Conservation (phyloP, 1,140 invertebrate genomes). For the Meloidogyne floridensis region DNA sequence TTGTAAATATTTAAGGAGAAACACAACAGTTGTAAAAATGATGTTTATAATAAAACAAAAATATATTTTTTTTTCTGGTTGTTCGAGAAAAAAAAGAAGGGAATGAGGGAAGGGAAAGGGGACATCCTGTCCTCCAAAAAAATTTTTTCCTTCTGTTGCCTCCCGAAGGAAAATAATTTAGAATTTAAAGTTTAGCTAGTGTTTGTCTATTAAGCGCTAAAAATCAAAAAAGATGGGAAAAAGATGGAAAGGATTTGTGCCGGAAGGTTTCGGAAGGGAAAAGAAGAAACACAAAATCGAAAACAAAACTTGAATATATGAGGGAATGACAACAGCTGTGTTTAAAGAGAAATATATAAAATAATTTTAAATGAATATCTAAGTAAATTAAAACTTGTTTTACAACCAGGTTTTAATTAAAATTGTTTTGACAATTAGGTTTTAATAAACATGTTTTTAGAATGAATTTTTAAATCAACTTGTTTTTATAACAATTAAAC, state of each 20-base stretch:
- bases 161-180: constrained; percentile 1
- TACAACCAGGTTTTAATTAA: too few species aligned
- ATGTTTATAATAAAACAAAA: background rate
- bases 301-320: too few species aligned
- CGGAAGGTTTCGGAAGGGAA: background rate
- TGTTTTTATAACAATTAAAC: too few species aligned
- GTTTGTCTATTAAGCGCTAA: too few species aligned
- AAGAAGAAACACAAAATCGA: too few species aligned
- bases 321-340: background rate
- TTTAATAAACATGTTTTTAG: too few species aligned
- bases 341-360: background rate
- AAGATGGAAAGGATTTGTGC: background rate
- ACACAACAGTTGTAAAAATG: background rate
- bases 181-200: background rate
- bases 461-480: too few species aligned
- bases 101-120: background rate
- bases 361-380: background rate
- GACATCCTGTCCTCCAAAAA: background rate
- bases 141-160: background rate
- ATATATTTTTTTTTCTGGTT: background rate
- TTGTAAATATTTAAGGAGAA: background rate
- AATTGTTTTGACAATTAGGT: too few species aligned
- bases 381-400: too few species aligned
- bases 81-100: background rate
- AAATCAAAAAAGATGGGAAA: background rate